Percentiles rank a stretch among this genome's conserved stretches.
phyloP scores from a whole-genome alignment of 2,797 vertebrate species.

The Holocentrus rufus region DNA sequence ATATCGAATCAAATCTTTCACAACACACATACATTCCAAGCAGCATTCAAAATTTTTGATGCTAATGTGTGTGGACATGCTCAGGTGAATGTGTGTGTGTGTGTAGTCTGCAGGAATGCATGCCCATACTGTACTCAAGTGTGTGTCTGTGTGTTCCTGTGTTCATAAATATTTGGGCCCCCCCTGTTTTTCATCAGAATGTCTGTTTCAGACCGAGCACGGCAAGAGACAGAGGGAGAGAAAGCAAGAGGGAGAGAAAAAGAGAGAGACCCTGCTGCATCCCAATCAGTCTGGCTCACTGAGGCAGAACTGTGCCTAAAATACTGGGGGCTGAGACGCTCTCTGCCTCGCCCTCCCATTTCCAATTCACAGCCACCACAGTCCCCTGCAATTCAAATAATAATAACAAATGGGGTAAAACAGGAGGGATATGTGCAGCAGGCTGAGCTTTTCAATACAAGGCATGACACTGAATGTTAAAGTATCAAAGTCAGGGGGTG shows the following conservation, averaged over 20 bases:
- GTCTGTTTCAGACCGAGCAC: conserved; percentile 77
- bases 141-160: conserved; percentile 51
- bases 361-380: conserved; percentile 76
- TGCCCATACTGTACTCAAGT: conserved; percentile 20
- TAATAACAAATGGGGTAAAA: conserved; percentile 73
- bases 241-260: conserved; percentile 34
- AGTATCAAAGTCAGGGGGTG: conserved; percentile 48
- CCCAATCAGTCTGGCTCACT: conserved; percentile 82
- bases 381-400: conserved; percentile 80
- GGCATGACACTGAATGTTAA: conserved; percentile 58
- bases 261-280: conserved; percentile 74
- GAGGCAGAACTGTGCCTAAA: conserved; percentile 82
- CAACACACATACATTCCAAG: background rate
- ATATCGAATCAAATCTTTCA: conserved; percentile 8
- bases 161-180: conserved; percentile 75
- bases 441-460: conserved; percentile 70
- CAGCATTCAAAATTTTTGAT: conserved; percentile 19
- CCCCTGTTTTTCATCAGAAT: conserved; percentile 77
- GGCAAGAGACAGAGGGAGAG: conserved; percentile 63
- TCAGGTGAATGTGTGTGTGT: conserved; percentile 16
- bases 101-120: conserved; percentile 16
- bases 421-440: conserved; percentile 63
- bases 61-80: background rate
- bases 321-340: conserved; percentile 73
- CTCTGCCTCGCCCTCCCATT: conserved; percentile 66